Conservation (phyloP, 2,113 vertebrate genomes). For the Spizaetus ornatus region DNA sequence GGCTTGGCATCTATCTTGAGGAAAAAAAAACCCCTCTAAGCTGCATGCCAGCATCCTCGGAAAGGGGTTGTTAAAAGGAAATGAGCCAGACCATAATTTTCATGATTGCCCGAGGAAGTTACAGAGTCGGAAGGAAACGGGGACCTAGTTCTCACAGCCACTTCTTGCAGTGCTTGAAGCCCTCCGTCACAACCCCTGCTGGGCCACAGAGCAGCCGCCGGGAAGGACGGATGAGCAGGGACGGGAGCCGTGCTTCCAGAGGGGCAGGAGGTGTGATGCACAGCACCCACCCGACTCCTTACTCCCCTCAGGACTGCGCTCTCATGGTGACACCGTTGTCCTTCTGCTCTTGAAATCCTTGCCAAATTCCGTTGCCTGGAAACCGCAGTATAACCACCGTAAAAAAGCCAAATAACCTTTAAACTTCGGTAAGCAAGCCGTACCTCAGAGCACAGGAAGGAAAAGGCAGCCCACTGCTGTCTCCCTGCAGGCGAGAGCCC, state of each 20-base stretch:
- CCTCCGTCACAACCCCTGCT: background rate
- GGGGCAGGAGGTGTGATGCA: background rate
- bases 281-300: background rate
- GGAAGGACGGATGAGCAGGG: accelerated
- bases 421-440: background rate
- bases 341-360: background rate
- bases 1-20: background rate
- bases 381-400: background rate
- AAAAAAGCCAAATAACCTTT: background rate
- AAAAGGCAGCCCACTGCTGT: background rate
- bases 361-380: background rate
- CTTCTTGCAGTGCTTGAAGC: background rate
- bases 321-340: background rate
- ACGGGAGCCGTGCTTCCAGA: background rate
- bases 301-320: accelerated
- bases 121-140: background rate
- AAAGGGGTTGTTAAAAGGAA: background rate
- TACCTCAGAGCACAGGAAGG: background rate
- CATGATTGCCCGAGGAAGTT: background rate
- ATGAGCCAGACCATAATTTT: background rate
- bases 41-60: background rate
- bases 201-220: background rate
- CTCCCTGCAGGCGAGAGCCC: background rate
- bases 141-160: background rate
- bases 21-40: background rate